These are phyloP conservation scores for Phylloscopus whistleri DNA, from an alignment of 2,113 vertebrate genomes.

Conservation along the genomic window DNA sequence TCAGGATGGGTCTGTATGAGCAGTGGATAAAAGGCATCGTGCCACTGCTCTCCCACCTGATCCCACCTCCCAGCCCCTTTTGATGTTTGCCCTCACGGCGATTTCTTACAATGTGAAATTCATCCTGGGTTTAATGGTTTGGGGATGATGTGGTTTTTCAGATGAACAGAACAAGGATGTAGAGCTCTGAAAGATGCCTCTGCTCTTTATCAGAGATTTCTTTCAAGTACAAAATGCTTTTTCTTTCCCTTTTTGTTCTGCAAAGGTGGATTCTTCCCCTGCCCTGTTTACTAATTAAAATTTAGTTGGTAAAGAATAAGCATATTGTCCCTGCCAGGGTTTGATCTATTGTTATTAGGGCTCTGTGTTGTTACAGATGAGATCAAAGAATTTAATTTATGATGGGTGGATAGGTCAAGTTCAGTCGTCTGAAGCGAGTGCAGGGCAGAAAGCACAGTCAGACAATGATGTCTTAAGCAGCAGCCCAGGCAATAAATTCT, in stretches of 20 bases:
- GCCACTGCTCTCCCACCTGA: slow-evolving; percentile 39
- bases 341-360: slow-evolving; percentile 58
- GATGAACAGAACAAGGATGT: slow-evolving; percentile 8
- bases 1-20: neutral
- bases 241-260: slow-evolving; percentile 10
- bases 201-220: slow-evolving; percentile 13
- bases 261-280: slow-evolving; percentile 15
- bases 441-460: neutral
- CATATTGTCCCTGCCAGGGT: slow-evolving; percentile 9
- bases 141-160: slow-evolving; percentile 36
- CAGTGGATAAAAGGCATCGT: neutral
- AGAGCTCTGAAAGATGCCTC: slow-evolving; percentile 47
- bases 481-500: neutral
- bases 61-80: slow-evolving; percentile 19
- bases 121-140: slow-evolving; percentile 18
- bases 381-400: slow-evolving; percentile 76
- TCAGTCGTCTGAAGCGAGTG: slow-evolving; percentile 43
- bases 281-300: slow-evolving; percentile 66
- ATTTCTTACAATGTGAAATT: slow-evolving; percentile 35
- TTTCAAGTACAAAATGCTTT: slow-evolving; percentile 32
- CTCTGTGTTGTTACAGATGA: slow-evolving; percentile 51
- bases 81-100: slow-evolving; percentile 17
- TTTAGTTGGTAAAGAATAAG: slow-evolving; percentile 40
- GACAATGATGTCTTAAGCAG: slow-evolving; percentile 40
- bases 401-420: slow-evolving; percentile 57